Conservation (phyloP, 2,113 vertebrate genomes). For the Eublepharis macularius region DNA sequence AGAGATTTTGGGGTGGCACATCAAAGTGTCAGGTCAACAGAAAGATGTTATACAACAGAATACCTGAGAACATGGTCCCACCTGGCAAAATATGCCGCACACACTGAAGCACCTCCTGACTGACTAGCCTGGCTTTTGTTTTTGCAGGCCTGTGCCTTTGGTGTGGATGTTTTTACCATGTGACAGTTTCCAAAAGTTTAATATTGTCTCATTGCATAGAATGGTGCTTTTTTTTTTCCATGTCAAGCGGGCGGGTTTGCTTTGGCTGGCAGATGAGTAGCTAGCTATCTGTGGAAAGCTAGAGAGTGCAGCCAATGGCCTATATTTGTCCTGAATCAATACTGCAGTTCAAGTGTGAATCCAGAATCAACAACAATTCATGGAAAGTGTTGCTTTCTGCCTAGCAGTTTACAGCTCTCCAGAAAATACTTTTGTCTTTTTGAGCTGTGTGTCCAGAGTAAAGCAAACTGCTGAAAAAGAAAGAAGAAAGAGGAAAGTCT, state of each 20-base stretch:
- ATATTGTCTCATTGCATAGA: slow-evolving; percentile 44
- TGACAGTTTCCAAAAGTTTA: slow-evolving; percentile 4
- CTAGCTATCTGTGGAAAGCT: slow-evolving; percentile 69
- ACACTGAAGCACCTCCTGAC: not conserved
- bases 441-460: slow-evolving; percentile 48
- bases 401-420: slow-evolving; percentile 46
- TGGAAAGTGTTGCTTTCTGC: slow-evolving; percentile 71
- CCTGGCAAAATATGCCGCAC: not conserved
- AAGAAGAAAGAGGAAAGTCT: not conserved
- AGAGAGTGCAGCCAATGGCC: slow-evolving; percentile 62
- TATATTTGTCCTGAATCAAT: slow-evolving; percentile 77
- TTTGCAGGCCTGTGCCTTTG: not conserved
- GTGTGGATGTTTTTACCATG: not conserved
- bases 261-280: slow-evolving; percentile 69
- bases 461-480: slow-evolving; percentile 19
- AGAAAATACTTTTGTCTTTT: slow-evolving; percentile 57
- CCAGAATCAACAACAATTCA: slow-evolving; percentile 79
- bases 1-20: not conserved
- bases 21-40: too few species aligned
- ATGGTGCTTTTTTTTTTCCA: slow-evolving; percentile 50
- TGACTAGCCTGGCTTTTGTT: not conserved
- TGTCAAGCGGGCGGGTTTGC: slow-evolving; percentile 59
- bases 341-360: slow-evolving; percentile 56
- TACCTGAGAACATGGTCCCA: not conserved
- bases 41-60: not conserved